Base-by-base conservation (phyloP, 1,140 invertebrate species). In the Calephelis virginiensis region DNA sequence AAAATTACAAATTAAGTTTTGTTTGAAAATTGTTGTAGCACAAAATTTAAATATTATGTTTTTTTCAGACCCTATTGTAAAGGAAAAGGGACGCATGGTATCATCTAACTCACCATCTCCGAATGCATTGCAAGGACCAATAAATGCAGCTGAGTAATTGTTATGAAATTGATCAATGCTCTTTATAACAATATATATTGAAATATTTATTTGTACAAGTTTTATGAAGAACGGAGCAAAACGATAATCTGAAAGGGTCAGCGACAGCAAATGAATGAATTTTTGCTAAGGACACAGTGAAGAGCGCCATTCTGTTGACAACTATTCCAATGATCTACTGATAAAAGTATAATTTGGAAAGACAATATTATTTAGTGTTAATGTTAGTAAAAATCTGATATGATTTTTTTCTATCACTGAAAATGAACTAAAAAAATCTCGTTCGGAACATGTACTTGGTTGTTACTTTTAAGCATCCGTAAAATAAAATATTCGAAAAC, bases 61-160 rank as follows among this genome's bases (percentile, higher is more conserved):
- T 69, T 76, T 63, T 78, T 94, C 92, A 97, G 96, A 96, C 93
- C 96, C 96, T 71, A 96, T 98, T 91, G 96, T 96, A 77, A 97
- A 97, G 93, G 96, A 97, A 85, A 96, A 97, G 91, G 95, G 94
- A 76, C 93, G 94, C 86, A 92, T 95, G 92, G 93, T 92, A 80
- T 92, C 93, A 69, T 90, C 90, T 66, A 91, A 85, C 74, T 88
- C 88, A 72, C 90, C 90, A 73, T 89, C 89, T 78, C 91, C 90
- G 62, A 91, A 91, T 82, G 83, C 87, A 79, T 83, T 91, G 81
- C 88, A 91, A 86, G 90, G 87, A 88, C 87, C 91, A 90, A 90
- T 91, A 82, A 89, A 89, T 83, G 77, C 87, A 75, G 81, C 90
- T 80, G 90, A 91, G 78, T 92, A 91, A 88, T 77, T 81, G 74